phyloP scores from a whole-genome alignment of 2,113 vertebrate species.

The Ptilorrhoa leucosticta region DNA sequence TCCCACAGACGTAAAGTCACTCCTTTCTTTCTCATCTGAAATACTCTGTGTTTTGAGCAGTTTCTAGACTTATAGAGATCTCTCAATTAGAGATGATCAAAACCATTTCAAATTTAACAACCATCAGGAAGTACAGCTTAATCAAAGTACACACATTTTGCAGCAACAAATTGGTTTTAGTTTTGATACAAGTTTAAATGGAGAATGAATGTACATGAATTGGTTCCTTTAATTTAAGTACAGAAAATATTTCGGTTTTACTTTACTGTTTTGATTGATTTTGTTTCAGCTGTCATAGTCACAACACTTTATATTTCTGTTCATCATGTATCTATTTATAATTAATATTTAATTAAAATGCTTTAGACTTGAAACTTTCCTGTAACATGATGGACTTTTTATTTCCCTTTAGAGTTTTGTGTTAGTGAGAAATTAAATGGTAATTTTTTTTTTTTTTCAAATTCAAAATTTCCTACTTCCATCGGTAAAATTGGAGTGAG shows the following conservation, averaged over 20 bases:
- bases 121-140: neutral
- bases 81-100: neutral
- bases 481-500: neutral
- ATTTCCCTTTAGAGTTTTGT: neutral
- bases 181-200: neutral
- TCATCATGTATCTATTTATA: neutral
- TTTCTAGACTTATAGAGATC: neutral
- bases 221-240: neutral
- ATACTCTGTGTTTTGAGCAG: neutral
- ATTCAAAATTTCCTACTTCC: neutral
- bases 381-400: neutral
- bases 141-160: neutral
- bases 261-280: neutral
- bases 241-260: neutral
- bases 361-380: neutral
- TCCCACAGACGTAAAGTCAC: neutral
- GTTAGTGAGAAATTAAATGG: neutral
- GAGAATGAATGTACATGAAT: neutral
- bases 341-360: neutral
- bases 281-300: neutral
- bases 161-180: neutral
- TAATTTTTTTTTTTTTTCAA: neutral
- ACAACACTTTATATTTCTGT: neutral
- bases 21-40: neutral
- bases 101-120: neutral